These are phyloP conservation scores for Cherax quadricarinatus DNA, from an alignment of 1,140 invertebrate genomes.

Conservation along the genomic window DNA sequence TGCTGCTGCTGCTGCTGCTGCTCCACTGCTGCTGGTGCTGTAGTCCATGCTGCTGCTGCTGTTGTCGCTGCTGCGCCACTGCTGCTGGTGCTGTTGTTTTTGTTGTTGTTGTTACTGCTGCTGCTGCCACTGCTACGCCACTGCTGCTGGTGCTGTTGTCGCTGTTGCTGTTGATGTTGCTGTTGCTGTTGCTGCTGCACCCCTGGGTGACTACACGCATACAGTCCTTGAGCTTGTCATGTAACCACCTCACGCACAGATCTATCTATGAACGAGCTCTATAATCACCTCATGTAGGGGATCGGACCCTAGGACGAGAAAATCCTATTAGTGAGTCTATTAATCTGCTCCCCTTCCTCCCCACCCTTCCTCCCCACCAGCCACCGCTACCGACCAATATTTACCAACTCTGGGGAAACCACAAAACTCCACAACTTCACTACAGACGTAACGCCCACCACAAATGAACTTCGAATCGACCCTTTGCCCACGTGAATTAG, in stretches of 20 bases:
- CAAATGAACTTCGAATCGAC: not conserved
- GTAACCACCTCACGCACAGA: not conserved
- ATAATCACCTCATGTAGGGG: constrained; percentile 1
- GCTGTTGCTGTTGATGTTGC: too few relatives aligned
- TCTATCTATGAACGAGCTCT: not conserved
- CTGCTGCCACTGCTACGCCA: not conserved
- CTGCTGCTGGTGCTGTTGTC: too few relatives aligned
- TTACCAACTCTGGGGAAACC: constrained; percentile 6
- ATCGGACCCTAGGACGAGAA: not conserved
- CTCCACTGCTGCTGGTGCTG: too few relatives aligned
- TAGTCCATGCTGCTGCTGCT: too few relatives aligned
- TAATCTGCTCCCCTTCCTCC: not conserved
- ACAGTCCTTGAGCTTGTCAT: not conserved
- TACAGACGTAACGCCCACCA: not conserved
- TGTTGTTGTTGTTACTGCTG: not conserved
- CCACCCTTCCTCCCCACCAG: not conserved
- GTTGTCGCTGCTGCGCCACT: too few relatives aligned
- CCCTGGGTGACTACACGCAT: too few relatives aligned
- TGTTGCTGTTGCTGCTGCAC: too few relatives aligned
- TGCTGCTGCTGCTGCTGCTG: too few relatives aligned
- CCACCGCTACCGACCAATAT: constrained; percentile 8
- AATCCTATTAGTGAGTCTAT: constrained; percentile 11
- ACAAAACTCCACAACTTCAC: not conserved
- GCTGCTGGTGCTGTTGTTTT: too few relatives aligned
- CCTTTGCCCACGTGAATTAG: not conserved